A percentile compares a stretch with the other conserved stretches of the same genome.
Evolutionary conservation across 1,140 invertebrate species (phyloP).

Genomic region (Eueides isabella): DNA sequence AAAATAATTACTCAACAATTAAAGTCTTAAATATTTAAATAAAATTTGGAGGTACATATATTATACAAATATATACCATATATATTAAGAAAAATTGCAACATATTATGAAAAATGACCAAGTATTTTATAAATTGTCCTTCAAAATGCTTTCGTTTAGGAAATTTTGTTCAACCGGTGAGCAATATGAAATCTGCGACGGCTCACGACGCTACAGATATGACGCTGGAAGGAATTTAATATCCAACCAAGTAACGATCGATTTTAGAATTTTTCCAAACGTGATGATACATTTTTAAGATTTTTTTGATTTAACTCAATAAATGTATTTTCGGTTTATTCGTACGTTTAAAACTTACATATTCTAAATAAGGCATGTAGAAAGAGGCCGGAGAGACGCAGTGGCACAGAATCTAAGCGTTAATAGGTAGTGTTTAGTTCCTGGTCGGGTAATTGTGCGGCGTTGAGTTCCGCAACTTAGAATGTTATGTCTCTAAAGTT

Average conservation of each 20-base stretch:
- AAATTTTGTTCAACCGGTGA: constrained; percentile 25
- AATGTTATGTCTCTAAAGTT: neutral
- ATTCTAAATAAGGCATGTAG: neutral
- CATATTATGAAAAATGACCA: constrained; percentile 25
- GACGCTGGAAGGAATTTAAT: constrained; percentile 31
- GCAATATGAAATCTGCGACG: constrained; percentile 26
- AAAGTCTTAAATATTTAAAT: no score
- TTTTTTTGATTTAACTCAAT: neutral
- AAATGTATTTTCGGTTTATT: neutral
- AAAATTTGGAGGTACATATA: no score
- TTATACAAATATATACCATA: no score
- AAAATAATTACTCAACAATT: no score
- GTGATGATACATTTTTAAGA: neutral
- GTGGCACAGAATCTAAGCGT: no score
- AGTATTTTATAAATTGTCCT: constrained; percentile 15
- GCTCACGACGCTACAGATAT: constrained; percentile 25
- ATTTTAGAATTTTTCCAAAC: constrained; percentile 16
- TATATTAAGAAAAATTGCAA: neutral
- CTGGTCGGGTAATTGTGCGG: neutral
- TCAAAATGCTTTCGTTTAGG: constrained; percentile 28
- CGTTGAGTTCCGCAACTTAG: neutral
- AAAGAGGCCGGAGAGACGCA: no score
- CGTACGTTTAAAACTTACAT: neutral
- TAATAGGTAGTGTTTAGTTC: no score
- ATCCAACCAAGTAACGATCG: constrained; percentile 26